phyloP scores from a whole-genome alignment of 2,113 vertebrate genomes.

The Myrmecophaga tridactyla region DNA sequence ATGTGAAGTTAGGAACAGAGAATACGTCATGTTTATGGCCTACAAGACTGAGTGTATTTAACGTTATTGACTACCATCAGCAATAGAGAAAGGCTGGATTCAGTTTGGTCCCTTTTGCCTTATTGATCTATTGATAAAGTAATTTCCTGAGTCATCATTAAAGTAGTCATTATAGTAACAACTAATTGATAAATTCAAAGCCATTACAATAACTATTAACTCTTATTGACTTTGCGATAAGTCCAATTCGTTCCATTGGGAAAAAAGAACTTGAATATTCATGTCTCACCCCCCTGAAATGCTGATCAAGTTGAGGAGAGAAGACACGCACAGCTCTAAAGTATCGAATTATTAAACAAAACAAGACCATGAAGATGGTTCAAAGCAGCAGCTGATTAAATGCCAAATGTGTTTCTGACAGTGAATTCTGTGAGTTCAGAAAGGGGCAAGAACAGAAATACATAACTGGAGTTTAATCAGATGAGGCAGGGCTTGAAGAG shows the following conservation, averaged over 20 bases:
- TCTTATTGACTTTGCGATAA: neutral
- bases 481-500: neutral
- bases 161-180: neutral
- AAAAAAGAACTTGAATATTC: neutral
- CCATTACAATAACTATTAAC: conserved; percentile 14
- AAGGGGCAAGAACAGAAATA: neutral
- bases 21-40: neutral
- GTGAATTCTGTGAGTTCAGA: neutral
- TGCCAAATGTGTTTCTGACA: neutral
- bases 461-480: neutral
- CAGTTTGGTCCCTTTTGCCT: neutral
- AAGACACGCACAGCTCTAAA: neutral
- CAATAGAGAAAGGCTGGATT: neutral
- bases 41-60: neutral
- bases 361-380: neutral
- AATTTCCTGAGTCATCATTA: neutral
- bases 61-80: neutral
- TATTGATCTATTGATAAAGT: neutral
- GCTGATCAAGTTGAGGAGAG: neutral
- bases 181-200: neutral
- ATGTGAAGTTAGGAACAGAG: neutral
- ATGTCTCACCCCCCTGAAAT: neutral
- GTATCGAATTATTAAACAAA: neutral
- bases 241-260: neutral
- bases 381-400: neutral